phyloP scores from a whole-genome alignment of 92 coral and sea anemone species.

The Phenganax marumi region DNA sequence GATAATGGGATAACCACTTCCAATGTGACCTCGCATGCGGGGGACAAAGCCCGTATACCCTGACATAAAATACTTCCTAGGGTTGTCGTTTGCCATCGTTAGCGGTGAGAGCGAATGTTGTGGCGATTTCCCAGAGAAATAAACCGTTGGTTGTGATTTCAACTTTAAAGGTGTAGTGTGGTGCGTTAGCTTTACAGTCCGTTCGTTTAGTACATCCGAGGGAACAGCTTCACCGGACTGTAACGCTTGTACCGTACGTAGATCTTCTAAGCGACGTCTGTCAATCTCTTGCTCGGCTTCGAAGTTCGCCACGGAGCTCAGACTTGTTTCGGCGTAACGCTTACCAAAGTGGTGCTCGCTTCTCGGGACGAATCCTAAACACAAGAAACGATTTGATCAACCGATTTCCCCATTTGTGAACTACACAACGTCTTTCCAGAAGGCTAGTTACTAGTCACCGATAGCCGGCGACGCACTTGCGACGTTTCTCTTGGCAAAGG shows the following conservation, averaged over 20 bases:
- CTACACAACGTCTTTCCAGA: too few species aligned
- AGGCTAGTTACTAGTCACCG: too few species aligned
- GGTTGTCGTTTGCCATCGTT: slow-evolving; percentile 77
- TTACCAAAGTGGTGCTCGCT: slow-evolving; percentile 92
- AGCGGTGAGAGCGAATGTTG: slow-evolving; percentile 94
- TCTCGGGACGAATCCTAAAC: slow-evolving; percentile 85
- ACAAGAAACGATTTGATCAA: not conserved
- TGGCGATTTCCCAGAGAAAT: slow-evolving; percentile 66
- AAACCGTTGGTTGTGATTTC: slow-evolving; percentile 64
- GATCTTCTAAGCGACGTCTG: slow-evolving; percentile 68
- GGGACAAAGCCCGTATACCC: slow-evolving; percentile 99
- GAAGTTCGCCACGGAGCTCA: slow-evolving; percentile 88
- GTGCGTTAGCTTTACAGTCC: slow-evolving; percentile 64
- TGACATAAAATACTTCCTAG: slow-evolving; percentile 86
- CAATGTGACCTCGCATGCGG: slow-evolving; percentile 82
- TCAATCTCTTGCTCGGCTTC: slow-evolving; percentile 71
- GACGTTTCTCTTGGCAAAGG: too few species aligned
- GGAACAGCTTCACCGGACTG: slow-evolving; percentile 77
- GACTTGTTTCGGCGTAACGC: slow-evolving; percentile 88
- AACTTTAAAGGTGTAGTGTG: slow-evolving; percentile 73
- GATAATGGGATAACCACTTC: slow-evolving; percentile 79
- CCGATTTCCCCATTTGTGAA: not conserved
- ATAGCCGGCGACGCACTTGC: too few species aligned
- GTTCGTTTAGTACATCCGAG: slow-evolving; percentile 58
- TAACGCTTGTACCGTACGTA: slow-evolving; percentile 74